Evolutionary conservation across 2,888 invertebrate genomes (phyloP), one percentile per base, ranked within the genome.

Genomic region (Lacanobia oleracea): DNA sequence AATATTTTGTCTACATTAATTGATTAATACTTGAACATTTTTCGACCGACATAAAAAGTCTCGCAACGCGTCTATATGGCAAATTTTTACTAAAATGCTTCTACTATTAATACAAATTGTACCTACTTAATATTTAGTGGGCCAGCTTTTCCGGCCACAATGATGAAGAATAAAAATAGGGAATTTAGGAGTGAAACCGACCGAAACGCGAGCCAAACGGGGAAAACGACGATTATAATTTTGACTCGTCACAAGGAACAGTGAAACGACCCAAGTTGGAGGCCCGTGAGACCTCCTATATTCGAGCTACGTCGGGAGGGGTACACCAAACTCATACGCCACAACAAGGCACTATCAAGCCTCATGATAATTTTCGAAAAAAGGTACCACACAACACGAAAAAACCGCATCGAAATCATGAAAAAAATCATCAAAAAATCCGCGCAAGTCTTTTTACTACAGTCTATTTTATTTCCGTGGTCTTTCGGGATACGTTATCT

Each of bases 381-480:
- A 93, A 91, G 88, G 88, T 87, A 82, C 88, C 87, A 91, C 92
- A 94, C 94, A 91, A 94, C 93, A 94, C 93, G 91, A 93, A 94
- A 93, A 94, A 92, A 92, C 88, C 87, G 85, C 91, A 91, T 93
- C 93, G 92, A 93, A 93, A 92, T 91, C 86, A 92, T 91, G 91
- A 93, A 94, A 94, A 94, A 94, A 92, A 88, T 87, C 87, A 93
- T 94, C 93, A 94, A 95, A 95, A 84, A 95, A 93, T 93, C 91
- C 94, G 92, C 94, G 93, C 94, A 94, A 95, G 95, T 94, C 94
- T 94, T 94, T 94, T 93, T 88, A 89, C 94, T 94, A 94, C 94
- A 95, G 95, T 95, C 95, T 94, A 93, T 93, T 87, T 84, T 89
- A 89, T 91, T 90, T 93, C 91, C 92, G 94, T 93, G 95, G 94